These are phyloP conservation scores for Tragopan temminckii DNA, from an alignment of 2,797 vertebrate species.

Conservation along the genomic window DNA sequence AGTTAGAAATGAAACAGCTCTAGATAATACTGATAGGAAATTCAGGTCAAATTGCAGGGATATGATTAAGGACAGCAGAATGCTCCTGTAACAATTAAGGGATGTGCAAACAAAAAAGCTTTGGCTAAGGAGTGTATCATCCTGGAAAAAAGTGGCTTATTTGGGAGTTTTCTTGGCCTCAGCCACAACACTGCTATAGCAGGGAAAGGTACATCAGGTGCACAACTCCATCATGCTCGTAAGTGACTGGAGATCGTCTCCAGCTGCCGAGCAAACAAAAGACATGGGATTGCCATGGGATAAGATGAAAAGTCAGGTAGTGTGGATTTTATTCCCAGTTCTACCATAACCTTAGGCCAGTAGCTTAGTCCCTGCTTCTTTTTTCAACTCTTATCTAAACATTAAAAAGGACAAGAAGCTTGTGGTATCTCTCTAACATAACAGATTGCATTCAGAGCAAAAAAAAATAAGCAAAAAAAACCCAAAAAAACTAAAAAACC, in stretches of 20 bases:
- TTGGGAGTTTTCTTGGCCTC: not conserved
- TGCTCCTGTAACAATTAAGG: constrained; percentile 67
- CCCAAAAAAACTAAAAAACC: not conserved
- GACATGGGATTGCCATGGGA: not conserved
- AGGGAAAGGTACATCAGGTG: not conserved
- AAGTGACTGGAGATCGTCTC: not conserved
- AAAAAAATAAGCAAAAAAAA: not conserved
- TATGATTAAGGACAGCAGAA: constrained; percentile 74
- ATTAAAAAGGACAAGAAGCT: constrained; percentile 39
- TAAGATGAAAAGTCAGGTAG: not conserved
- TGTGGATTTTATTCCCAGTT: constrained; percentile 19
- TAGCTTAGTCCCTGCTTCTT: constrained; percentile 41
- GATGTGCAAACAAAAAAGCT: constrained; percentile 57
- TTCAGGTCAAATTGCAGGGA: constrained; percentile 61
- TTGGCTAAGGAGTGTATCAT: constrained; percentile 9
- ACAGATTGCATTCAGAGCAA: constrained; percentile 10
- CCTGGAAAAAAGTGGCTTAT: not conserved
- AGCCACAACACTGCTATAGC: not conserved
- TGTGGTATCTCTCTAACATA: constrained; percentile 6
- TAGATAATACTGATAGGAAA: constrained; percentile 58
- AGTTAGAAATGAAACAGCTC: constrained; percentile 53
- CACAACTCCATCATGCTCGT: not conserved
- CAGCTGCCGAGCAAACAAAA: constrained; percentile 41
- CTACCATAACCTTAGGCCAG: not conserved
- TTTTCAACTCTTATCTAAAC: constrained; percentile 36